A percentile compares a stretch with the other conserved stretches of the same genome.
Conservation (phyloP, 2,113 vertebrate genomes). For the Psephotus haematonotus region DNA sequence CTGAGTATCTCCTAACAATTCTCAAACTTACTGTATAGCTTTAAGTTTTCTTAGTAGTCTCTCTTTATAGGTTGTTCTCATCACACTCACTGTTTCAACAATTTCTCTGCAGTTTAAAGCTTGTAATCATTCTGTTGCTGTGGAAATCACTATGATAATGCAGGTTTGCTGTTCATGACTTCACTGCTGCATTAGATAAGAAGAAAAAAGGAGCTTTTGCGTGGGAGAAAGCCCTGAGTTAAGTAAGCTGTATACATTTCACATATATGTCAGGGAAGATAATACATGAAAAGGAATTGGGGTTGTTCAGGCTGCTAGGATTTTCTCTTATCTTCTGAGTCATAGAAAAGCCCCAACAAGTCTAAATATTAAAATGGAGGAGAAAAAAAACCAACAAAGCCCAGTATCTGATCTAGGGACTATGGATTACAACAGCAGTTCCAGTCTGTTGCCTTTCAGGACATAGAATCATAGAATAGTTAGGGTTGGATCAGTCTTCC, state of each 20-base stretch:
- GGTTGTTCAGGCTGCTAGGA: background rate
- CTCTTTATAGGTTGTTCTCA: background rate
- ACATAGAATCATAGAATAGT: background rate
- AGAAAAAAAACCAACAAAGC: background rate
- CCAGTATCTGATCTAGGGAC: background rate
- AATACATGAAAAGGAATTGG: background rate
- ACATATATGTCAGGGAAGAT: background rate
- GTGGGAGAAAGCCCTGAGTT: background rate
- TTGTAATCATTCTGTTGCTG: slow-evolving; percentile 8
- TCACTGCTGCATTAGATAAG: slow-evolving; percentile 32
- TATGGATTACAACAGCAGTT: background rate
- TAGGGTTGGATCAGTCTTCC: background rate
- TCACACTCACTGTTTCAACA: background rate
- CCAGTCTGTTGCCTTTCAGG: background rate
- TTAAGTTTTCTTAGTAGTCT: background rate
- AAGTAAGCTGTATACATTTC: slow-evolving; percentile 2
- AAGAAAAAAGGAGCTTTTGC: background rate
- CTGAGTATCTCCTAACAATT: background rate
- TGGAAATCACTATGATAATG: slow-evolving; percentile 18
- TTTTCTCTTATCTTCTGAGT: background rate
- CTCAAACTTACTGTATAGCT: background rate
- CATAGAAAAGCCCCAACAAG: background rate
- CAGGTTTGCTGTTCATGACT: background rate
- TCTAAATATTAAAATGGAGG: background rate
- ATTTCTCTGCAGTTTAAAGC: background rate